These are phyloP conservation scores for Tragelaphus scriptus DNA, from an alignment of 2,113 vertebrate species.

Conservation along the genomic window DNA sequence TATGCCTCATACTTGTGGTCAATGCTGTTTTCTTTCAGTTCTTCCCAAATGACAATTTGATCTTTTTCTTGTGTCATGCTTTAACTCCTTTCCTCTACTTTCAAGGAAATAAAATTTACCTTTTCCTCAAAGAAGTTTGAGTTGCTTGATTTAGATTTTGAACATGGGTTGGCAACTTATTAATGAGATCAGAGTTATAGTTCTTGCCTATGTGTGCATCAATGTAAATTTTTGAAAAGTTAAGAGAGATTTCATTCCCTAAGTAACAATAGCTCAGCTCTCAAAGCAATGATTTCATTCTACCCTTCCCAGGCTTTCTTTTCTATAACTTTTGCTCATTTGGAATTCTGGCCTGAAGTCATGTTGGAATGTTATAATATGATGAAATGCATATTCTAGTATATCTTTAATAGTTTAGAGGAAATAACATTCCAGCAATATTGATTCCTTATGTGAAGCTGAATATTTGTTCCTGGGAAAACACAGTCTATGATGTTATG, in stretches of 20 bases:
- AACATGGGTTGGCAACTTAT: not conserved
- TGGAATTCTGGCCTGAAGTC: not conserved
- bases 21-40: not conserved
- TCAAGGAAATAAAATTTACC: not conserved
- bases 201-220: not conserved
- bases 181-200: not conserved
- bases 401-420: not conserved
- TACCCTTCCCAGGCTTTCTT: not conserved
- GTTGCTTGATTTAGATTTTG: not conserved
- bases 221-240: not conserved
- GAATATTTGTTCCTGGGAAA: not conserved
- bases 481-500: not conserved
- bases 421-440: not conserved
- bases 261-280: not conserved
- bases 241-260: not conserved
- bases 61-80: not conserved
- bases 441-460: not conserved
- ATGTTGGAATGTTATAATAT: not conserved
- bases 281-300: rapidly evolving
- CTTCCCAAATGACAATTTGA: not conserved
- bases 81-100: not conserved
- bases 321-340: not conserved
- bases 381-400: not conserved
- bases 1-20: not conserved
- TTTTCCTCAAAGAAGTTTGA: not conserved